phyloP scores from a whole-genome alignment of 1,140 invertebrate species.

The Heliconius congener region DNA sequence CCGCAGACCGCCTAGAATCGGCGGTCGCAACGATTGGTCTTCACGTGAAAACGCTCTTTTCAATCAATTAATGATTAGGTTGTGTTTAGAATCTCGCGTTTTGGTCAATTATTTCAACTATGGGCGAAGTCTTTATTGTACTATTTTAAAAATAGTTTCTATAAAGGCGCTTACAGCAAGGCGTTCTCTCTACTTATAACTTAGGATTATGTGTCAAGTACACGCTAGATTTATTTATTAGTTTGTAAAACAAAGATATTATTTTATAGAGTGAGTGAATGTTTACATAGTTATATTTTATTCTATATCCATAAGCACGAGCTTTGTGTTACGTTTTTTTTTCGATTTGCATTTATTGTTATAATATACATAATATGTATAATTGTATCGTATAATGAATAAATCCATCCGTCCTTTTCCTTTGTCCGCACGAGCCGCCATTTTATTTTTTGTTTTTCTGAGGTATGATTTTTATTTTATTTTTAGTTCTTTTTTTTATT shows the following conservation, averaged over 20 bases:
- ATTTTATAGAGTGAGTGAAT: conserved; percentile 60
- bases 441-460: conserved; percentile 53
- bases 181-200: conserved; percentile 42
- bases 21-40: conserved; percentile 16
- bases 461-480: conserved; percentile 68
- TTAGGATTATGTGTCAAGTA: conserved; percentile 65
- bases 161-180: conserved; percentile 47
- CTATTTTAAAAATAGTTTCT: conserved; percentile 75
- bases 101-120: conserved; percentile 34
- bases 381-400: conserved; percentile 23
- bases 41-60: conserved; percentile 24
- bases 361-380: conserved; percentile 39
- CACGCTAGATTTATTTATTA: conserved; percentile 61
- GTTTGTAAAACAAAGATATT: conserved; percentile 65
- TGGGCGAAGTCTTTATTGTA: conserved; percentile 64
- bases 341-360: conserved; percentile 61
- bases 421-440: conserved; percentile 64
- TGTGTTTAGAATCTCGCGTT: conserved; percentile 49
- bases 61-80: conserved; percentile 34
- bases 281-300: conserved; percentile 43
- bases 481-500: conserved; percentile 46
- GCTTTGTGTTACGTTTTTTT: conserved; percentile 61
- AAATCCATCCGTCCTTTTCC: conserved; percentile 61
- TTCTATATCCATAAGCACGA: conserved; percentile 50
- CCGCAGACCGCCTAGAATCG: neutral